Evolutionary conservation across 2,113 vertebrate genomes (phyloP).

Genomic region (Sciurus niger): DNA sequence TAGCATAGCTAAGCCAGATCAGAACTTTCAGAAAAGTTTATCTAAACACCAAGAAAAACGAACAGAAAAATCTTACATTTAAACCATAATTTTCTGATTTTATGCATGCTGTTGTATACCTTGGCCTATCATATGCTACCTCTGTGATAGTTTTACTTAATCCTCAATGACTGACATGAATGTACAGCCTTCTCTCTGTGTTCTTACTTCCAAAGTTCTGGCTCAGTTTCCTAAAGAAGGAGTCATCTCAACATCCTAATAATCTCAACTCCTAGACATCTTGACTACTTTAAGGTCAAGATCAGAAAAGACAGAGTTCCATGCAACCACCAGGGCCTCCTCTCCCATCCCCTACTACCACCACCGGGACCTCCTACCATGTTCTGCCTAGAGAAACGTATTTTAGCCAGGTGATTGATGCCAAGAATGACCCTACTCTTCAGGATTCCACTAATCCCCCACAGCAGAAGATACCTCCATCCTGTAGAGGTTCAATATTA

Average conservation of each 20-base stretch:
- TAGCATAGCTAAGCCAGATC: neutral
- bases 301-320: neutral
- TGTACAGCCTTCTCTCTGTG: neutral
- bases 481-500: neutral
- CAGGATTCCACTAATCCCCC: neutral
- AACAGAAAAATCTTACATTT: conserved; percentile 15
- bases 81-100: neutral
- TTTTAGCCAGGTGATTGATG: neutral
- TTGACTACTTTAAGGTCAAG: neutral
- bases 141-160: neutral
- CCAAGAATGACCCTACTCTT: neutral
- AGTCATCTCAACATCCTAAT: neutral
- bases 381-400: neutral
- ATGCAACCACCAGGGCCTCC: neutral
- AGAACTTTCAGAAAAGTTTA: conserved; percentile 9
- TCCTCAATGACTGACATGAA: neutral
- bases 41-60: conserved; percentile 8
- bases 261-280: neutral
- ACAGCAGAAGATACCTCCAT: neutral
- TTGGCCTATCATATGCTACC: neutral
- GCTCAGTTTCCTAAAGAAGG: neutral
- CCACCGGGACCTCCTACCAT: neutral
- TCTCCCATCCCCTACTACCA: neutral
- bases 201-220: neutral
- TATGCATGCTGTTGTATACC: neutral